Evolutionary conservation across 1,140 invertebrate species (phyloP), one percentile per base, ranked within the genome.

Genomic region (Lasaia peninsularis): DNA sequence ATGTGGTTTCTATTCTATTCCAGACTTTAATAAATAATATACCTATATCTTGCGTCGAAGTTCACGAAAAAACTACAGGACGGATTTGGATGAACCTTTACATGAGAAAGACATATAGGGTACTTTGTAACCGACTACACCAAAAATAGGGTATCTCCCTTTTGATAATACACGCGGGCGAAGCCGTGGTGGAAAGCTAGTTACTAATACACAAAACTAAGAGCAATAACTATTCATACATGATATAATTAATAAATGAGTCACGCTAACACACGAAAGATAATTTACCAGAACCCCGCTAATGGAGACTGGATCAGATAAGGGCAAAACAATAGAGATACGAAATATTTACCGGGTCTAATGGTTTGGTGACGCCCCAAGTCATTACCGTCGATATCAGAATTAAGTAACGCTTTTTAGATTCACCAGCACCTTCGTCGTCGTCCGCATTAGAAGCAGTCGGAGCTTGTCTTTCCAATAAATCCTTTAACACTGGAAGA

Each of bases 331-430:
- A 31, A 33, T 48, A 56, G 18, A 10, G 11, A 49, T 35, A 24
- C 18, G 2, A 37, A 18, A 18, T 54, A 33, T 32, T 75, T 78
- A 91, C 89, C 44, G 89, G 87, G 72, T 91, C 88, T 56, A 91
- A 79, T 8, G 90, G 89, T 71, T 91, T 92, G 8, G 91, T 92
- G 28, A 70, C 62, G 2, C 88, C 91, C 92, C 92, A 93, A 2
- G 92, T 92, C 89, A 93, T 91, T 18, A 92, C 72, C 1, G 91
- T 91, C 2, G 92, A 92, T 65, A 93, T 88, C 16, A 93, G 71
- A 52, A 93, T 89, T 51, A 93, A 90, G 54, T 89, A 77, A 52
- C 90, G 78, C 55, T 69, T 86, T 54, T 75, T 75, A 1, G 62
- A 55, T 16, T 76, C 73, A 6, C 56, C 71, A 0, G 28, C 69